Evolutionary conservation across 2,113 vertebrate genomes (phyloP).

Genomic region (Pomatorhinus ruficollis): DNA sequence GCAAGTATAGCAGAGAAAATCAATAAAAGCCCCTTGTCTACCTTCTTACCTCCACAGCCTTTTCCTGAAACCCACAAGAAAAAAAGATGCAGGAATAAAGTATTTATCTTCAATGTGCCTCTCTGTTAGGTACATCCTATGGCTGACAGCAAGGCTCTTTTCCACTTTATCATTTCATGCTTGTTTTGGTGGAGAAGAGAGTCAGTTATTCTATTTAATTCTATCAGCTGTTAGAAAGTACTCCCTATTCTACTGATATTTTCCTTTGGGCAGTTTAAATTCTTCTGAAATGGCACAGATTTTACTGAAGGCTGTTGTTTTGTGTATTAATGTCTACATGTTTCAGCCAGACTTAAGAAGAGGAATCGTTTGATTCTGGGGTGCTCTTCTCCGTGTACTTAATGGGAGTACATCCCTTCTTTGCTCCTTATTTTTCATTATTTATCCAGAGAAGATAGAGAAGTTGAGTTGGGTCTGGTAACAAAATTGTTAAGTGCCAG

Average conservation of each 20-base stretch:
- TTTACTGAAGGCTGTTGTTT: not conserved
- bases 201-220: constrained; percentile 15
- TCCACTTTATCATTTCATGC: not conserved
- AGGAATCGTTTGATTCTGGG: not conserved
- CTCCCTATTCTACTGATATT: not conserved
- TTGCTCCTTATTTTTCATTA: not conserved
- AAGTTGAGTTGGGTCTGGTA: not conserved
- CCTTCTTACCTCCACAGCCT: not conserved
- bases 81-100: not conserved
- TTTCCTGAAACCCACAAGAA: constrained; percentile 1
- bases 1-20: constrained; percentile 24
- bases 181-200: not conserved
- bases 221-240: not conserved
- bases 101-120: not conserved
- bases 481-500: not conserved
- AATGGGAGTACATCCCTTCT: not conserved
- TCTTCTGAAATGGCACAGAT: not conserved
- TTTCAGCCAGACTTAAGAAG: not conserved
- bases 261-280: not conserved
- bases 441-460: not conserved
- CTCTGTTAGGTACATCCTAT: not conserved
- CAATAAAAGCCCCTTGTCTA: constrained; percentile 20
- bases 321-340: not conserved
- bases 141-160: not conserved
- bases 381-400: not conserved